Evolutionary conservation across 2,113 vertebrate genomes (phyloP), one percentile per base, ranked within the genome.

Genomic region (Tachycineta bicolor): DNA sequence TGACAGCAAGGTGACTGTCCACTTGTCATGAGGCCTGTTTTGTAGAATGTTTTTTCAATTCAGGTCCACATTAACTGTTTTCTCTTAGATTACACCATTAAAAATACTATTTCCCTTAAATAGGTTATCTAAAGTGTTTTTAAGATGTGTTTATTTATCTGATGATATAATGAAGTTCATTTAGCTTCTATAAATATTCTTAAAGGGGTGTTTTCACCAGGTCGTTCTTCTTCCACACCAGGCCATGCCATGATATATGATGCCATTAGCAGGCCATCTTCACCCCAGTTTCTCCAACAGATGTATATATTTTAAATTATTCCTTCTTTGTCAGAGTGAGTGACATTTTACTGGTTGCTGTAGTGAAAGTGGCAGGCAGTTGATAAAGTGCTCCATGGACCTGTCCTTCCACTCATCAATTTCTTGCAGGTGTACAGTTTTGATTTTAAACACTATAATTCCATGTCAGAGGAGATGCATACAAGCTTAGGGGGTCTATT

Each of bases 301-400:
- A 67, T 83, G 71, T 58, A 92, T 94, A 65, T 90, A 93, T 79
- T 96, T 96, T 96, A 94, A 94, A 96, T 90, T 83, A 92, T 78
- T 89, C 52, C 63, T 85, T 87, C 47, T 65, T 93, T 96, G 93
- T 93, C 91, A 95, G 47, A 87, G 73, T 84, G 78, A 87, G 64
- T 75, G 90, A 81, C 58, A 87, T 96, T 96, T 93, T 94, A 73
- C 78, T 94, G 69, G 59, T 55, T 94, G 64, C 70, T 89, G 47
- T 58, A 81, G 69, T 87, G 80, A 79, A 87, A 93, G n/a, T 79
- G 83, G 68, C 82, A 95, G 70, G 65, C 29, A 73, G 55, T 71
- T 95, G 93, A 95, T 89, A 23, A 87, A 96, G 49, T 77, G 65
- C 49, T 90, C 49, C 25, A 37, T 11, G 29, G 87, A 58, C 83